Evolutionary conservation across 1,140 invertebrate genomes (phyloP), one percentile per base, ranked within the genome.

Genomic region (Megathymus violae): DNA sequence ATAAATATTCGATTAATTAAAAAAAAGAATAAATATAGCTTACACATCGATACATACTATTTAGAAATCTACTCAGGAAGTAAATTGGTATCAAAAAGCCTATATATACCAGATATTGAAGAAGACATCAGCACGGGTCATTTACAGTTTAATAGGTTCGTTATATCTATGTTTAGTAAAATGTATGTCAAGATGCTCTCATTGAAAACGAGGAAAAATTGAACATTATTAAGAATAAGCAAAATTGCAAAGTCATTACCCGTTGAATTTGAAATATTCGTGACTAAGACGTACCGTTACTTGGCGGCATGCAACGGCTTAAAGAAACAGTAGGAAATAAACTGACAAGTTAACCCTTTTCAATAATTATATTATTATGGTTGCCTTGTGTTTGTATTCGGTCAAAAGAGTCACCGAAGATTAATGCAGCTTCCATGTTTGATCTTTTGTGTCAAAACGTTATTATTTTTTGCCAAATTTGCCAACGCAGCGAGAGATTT

Each of bases 361-460:
- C 67, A 63, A 69, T 69, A 52, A 66, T 62, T 56, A 50, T 38
- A 40, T 65, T 70, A 43, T 67, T 74, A 64, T 65, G 14, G 11
- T 25, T 31, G 68, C 56, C 34, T 36, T 11, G 10, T 70, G 65
- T 70, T 59, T 65, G 59, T 69, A 52, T 36, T 70, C 68, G 54
- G 52, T 67, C 41, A 71, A 77, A 72, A 54, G 69, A 40, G 54
- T 62, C 73, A 68, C 72, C 69, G 64, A 75, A 68, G 62, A 75
- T 61, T 63, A 68, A 67, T 73, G 67, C 52, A 69, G 60, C 40
- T 58, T 48, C 15, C 25, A 34, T 58, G 43, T 36, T 52, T 64
- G 56, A 13, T 44, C 41, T 61, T 74, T 80, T 74, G 54, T 80
- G 74, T 74, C 74, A 74, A 71, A 80, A 80, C 76, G 73, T 82